A percentile compares a stretch with the other conserved stretches of the same genome.
These are phyloP conservation scores for Pyrrhosoma nymphula DNA, from an alignment of 2,888 invertebrate species.

Conservation along the genomic window DNA sequence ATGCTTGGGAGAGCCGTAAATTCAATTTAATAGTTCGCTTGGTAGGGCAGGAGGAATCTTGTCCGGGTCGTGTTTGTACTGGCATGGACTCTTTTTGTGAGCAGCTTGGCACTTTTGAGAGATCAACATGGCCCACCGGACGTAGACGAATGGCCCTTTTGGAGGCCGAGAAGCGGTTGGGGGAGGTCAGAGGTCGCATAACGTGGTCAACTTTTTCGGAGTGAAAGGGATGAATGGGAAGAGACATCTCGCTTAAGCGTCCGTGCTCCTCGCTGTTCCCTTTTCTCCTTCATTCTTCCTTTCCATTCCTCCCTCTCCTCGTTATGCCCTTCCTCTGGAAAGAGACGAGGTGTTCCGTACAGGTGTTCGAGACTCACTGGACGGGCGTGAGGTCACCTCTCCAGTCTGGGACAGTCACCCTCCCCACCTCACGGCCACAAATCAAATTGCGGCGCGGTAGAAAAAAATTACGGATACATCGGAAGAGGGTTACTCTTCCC, in stretches of 20 bases:
- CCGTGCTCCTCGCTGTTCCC: not conserved
- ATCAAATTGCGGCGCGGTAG: not conserved
- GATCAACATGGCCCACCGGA: not conserved
- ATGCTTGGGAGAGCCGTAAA: too few relatives aligned
- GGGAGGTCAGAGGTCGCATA: not conserved
- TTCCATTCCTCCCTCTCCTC: not conserved
- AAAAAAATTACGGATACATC: not conserved
- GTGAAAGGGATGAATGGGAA: not conserved
- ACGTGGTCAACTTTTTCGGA: slow-evolving; percentile 2
- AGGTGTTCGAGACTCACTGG: too few relatives aligned
- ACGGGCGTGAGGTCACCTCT: too few relatives aligned
- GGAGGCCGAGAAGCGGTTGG: not conserved
- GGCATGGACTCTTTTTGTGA: not conserved
- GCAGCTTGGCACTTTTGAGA: not conserved
- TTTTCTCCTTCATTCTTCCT: not conserved
- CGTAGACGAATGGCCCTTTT: not conserved
- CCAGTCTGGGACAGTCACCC: not conserved
- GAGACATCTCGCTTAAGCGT: not conserved
- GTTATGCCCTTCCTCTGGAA: too few relatives aligned
- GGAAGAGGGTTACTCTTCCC: not conserved
- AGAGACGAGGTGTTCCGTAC: too few relatives aligned
- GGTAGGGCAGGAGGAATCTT: not conserved
- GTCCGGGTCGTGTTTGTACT: not conserved
- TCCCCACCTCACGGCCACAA: not conserved
- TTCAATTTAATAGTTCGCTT: too few relatives aligned